phyloP scores from a whole-genome alignment of 2,797 vertebrate genomes.

The Podarcis siculus region DNA sequence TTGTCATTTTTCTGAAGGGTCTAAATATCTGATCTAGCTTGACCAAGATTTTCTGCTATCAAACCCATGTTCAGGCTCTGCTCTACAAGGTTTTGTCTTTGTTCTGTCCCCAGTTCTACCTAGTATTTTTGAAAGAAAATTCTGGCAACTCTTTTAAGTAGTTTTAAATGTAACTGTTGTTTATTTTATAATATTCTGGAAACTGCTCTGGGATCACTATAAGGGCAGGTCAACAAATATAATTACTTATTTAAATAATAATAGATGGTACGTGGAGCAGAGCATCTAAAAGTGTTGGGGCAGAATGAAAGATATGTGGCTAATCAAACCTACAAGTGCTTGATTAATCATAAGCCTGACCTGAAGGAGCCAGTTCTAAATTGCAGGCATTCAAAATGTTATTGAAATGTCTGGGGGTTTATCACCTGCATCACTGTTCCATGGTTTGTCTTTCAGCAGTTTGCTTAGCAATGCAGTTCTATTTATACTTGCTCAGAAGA shows the following conservation, averaged over 20 bases:
- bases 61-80: too few species aligned
- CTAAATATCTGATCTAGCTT: too few species aligned
- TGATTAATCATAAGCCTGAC: slow-evolving; percentile 4
- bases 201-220: neutral
- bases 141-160: neutral
- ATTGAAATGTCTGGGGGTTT: neutral
- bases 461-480: neutral
- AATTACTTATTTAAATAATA: neutral
- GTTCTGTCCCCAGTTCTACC: neutral
- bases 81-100: neutral
- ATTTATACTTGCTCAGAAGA: neutral
- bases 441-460: neutral
- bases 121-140: neutral
- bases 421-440: neutral
- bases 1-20: too few species aligned
- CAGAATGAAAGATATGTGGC: neutral
- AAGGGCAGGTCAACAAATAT: neutral
- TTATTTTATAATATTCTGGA: too few species aligned
- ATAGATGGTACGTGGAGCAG: neutral
- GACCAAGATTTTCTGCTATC: too few species aligned
- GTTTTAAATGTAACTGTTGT: too few species aligned
- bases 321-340: neutral
- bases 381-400: neutral
- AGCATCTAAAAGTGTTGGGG: neutral
- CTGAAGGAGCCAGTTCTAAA: neutral